Conservation (phyloP, 1,140 invertebrate genomes). For the Antheraea pernyi region DNA sequence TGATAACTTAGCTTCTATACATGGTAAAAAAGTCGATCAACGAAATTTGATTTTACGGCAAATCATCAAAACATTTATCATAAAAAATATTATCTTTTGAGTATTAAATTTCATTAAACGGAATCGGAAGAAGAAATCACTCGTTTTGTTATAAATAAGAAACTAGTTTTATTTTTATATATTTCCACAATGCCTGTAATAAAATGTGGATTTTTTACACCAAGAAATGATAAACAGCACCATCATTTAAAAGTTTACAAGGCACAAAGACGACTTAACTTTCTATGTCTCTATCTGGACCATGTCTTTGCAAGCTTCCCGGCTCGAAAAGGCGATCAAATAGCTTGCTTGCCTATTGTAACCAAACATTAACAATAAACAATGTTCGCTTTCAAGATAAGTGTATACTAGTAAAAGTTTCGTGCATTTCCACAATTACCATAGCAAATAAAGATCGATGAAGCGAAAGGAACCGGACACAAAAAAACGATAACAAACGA, state of each 20-base stretch:
- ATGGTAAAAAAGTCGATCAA: neutral
- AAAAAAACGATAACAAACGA: constrained; percentile 54
- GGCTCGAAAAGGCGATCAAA: constrained; percentile 21
- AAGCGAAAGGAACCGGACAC: constrained; percentile 34
- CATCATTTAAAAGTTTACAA: neutral
- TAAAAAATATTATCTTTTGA: too few species aligned
- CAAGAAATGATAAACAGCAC: neutral
- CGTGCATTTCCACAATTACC: constrained; percentile 64
- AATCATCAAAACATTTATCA: neutral
- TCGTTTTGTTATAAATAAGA: neutral
- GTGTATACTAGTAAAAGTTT: constrained; percentile 55
- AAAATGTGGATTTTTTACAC: neutral
- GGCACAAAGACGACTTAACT: constrained; percentile 19
- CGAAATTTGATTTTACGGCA: neutral
- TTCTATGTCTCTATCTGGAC: constrained; percentile 20
- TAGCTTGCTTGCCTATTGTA: constrained; percentile 39
- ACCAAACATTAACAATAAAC: constrained; percentile 36
- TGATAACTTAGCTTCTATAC: neutral
- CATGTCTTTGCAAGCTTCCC: constrained; percentile 21
- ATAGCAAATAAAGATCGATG: constrained; percentile 56
- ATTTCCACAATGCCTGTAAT: neutral
- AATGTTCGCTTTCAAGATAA: constrained; percentile 31
- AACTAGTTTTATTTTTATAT: neutral
- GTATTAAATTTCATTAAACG: neutral
- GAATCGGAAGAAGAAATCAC: neutral